Percentiles rank a stretch among this genome's conserved stretches.
phyloP scores from a whole-genome alignment of 2,113 vertebrate genomes.

The Callopanchax toddi region DNA sequence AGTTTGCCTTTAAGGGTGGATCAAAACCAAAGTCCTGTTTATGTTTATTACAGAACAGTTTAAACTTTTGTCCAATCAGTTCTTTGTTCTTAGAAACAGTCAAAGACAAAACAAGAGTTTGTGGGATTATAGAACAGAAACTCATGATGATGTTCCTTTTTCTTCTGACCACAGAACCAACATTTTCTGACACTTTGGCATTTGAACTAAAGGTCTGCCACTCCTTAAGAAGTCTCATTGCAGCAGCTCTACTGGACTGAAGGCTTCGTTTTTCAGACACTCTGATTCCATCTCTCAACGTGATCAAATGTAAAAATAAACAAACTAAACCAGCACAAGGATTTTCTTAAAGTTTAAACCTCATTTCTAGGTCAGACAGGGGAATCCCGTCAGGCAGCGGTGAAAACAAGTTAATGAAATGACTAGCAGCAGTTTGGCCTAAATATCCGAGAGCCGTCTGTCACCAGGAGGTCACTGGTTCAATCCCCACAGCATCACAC shows the following conservation, averaged over 20 bases:
- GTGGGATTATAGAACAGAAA: no score
- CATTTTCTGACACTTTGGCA: not conserved
- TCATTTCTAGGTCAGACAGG: slow-evolving; percentile 29
- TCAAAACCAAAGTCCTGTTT: slow-evolving; percentile 6
- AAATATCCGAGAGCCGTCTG: slow-evolving; percentile 46
- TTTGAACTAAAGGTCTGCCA: not conserved
- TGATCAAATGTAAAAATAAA: not conserved
- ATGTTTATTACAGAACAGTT: slow-evolving; percentile 6
- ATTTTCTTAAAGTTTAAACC: not conserved
- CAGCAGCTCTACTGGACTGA: slow-evolving; percentile 34
- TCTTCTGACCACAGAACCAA: no score
- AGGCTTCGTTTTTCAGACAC: no score
- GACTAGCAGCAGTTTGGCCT: slow-evolving; percentile 64
- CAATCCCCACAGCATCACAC: slow-evolving; percentile 47
- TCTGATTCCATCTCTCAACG: slow-evolving; percentile 3
- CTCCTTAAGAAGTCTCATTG: slow-evolving; percentile 21
- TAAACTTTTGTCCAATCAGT: not conserved
- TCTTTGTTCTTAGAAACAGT: not conserved
- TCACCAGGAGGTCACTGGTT: slow-evolving; percentile 42
- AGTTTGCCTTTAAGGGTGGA: no score
- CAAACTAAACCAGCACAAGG: not conserved
- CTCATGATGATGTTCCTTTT: no score
- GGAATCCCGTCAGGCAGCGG: slow-evolving; percentile 28
- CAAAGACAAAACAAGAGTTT: no score
- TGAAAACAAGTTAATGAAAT: slow-evolving; percentile 49